Evolutionary conservation across 2,113 vertebrate genomes (phyloP), one percentile per base, ranked within the genome.

Genomic region (Saimiri boliviensis): DNA sequence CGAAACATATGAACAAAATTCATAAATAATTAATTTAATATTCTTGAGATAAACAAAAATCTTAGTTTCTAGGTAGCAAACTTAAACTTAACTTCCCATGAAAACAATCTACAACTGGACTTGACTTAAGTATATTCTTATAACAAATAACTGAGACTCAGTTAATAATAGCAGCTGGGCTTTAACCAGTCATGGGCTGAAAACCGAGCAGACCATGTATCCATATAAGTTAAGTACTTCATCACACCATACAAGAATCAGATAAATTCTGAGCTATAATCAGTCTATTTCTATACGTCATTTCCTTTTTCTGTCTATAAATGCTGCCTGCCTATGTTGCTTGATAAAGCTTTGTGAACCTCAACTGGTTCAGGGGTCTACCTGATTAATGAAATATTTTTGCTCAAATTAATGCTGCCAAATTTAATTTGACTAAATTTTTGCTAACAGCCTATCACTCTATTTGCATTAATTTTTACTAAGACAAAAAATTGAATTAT

Each of bases 11-110:
- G 52, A 94, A 37, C 9, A 96, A 97, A 97, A 20, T 5, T 84
- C 94, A 89, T 96, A 87, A 93, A 91, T 97, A 97, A 98, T 97
- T 97, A 82, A 96, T 89, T 82, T 58, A 95, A 96, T 30, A 71
- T 95, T 42, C 30, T 95, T 96, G 30, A 89, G 35, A 45, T 95
- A 47, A 97, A 49, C 25, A 98, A 97, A 98, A 95, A 0, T 0
- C 25, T 79, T 30, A 35, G 17, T 35, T 30, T 30, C 32, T 20
- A 79, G 27, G 5, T 49, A 49, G 14, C 45, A 49, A 49, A 49
- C 30, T 6, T 30, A 30, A 35, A 49, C 45, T 17, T 79, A 35
- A 47, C 42, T 45, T 76, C 16, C 4, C 32, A 68, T 3, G 16
- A 68, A 68, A 68, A 68, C 32, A 68, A 35, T 68, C 66, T 35